These are phyloP conservation scores for Origma solitaria DNA, from an alignment of 2,113 vertebrate genomes.

Conservation along the genomic window DNA sequence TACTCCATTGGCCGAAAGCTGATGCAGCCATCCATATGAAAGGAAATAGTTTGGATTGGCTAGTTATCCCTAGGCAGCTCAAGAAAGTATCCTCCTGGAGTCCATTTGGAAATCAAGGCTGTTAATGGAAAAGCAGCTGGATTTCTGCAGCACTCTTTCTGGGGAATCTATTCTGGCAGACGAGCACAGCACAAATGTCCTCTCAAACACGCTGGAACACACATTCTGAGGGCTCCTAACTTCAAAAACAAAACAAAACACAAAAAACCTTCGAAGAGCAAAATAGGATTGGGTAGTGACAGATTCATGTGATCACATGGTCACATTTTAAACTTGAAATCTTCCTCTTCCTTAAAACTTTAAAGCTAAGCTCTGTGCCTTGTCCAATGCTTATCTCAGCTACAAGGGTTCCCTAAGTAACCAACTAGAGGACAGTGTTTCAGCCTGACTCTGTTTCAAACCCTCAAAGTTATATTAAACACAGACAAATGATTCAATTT, in stretches of 20 bases:
- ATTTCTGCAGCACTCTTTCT: constrained; percentile 35
- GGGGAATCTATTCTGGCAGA: background rate
- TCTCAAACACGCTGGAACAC: background rate
- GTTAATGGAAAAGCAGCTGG: constrained; percentile 59
- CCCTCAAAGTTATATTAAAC: background rate
- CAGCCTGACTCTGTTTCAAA: background rate
- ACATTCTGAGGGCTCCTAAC: background rate
- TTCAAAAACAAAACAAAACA: background rate
- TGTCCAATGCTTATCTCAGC: background rate
- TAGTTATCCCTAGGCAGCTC: constrained; percentile 24
- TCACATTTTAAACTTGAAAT: background rate
- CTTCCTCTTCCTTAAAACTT: background rate
- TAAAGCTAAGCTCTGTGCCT: background rate
- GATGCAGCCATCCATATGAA: constrained; percentile 8
- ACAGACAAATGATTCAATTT: background rate
- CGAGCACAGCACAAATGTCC: background rate
- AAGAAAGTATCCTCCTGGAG: constrained; percentile 36
- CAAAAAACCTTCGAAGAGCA: background rate
- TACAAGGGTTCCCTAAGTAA: background rate
- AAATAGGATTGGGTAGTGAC: background rate
- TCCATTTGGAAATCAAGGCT: constrained; percentile 24
- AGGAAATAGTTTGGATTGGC: constrained; percentile 20
- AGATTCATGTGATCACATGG: background rate
- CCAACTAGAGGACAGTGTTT: background rate
- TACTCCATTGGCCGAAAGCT: background rate